Evolutionary conservation across 2,888 invertebrate genomes (phyloP).

Genomic region (Achlya flavicornis): DNA sequence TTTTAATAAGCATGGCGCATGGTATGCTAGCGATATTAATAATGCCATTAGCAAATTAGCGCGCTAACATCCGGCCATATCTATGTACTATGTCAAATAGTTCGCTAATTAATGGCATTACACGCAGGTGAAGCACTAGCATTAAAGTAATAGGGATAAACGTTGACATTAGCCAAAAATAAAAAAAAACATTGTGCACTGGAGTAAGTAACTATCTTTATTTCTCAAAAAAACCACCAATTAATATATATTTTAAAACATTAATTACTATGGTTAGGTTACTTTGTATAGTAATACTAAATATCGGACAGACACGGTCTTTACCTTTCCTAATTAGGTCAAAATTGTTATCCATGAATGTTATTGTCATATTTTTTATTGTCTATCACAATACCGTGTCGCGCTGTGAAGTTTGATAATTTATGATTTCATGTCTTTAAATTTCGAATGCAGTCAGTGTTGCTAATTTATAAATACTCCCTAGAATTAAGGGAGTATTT

Average conservation of each 20-base stretch:
- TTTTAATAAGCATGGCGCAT: no score
- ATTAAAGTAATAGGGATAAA: not conserved
- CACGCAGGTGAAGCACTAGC: no score
- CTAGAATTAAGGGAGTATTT: slow-evolving; percentile 10
- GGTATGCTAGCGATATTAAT: no score
- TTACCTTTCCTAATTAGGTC: slow-evolving; percentile 22
- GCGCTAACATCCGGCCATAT: no score
- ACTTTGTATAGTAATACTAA: slow-evolving; percentile 64
- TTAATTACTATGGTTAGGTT: slow-evolving; percentile 57
- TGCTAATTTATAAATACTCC: slow-evolving; percentile 16
- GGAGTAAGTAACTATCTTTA: slow-evolving; percentile 81
- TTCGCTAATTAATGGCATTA: no score
- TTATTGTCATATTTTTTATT: slow-evolving; percentile 34
- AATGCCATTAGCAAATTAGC: no score
- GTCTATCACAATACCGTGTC: slow-evolving; percentile 31
- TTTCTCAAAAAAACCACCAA: slow-evolving; percentile 78
- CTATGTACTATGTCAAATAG: no score
- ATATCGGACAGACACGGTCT: slow-evolving; percentile 50
- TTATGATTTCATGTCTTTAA: not conserved
- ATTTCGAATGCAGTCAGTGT: slow-evolving; percentile 19
- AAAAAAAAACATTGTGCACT: slow-evolving; percentile 72
- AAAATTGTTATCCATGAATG: slow-evolving; percentile 28
- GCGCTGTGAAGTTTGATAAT: slow-evolving; percentile 29
- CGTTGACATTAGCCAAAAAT: slow-evolving; percentile 35
- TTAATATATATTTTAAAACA: slow-evolving; percentile 77